These are phyloP conservation scores for Stichopus chloronotus DNA, from an alignment of 35 echinoderm and acorn worm species.

Conservation along the genomic window DNA sequence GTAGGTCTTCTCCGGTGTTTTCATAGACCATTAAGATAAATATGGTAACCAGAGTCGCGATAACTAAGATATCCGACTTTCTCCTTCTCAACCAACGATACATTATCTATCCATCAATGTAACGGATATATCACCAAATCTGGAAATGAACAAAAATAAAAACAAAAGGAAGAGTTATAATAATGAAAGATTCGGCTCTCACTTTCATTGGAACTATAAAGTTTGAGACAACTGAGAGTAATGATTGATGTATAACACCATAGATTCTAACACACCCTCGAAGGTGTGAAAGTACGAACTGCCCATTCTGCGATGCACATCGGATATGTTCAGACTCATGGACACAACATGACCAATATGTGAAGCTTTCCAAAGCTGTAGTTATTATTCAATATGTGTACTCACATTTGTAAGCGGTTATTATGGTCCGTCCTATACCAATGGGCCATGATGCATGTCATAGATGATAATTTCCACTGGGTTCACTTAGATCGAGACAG, in stretches of 20 bases:
- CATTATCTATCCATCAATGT: slow-evolving; percentile 3
- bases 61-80: slow-evolving; percentile 10
- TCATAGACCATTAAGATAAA: not conserved
- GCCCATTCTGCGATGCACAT: too few relatives aligned
- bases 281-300: too few relatives aligned
- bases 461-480: too few relatives aligned
- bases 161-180: not conserved
- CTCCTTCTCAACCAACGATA: slow-evolving; percentile 28
- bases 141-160: not conserved
- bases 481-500: too few relatives aligned
- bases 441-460: too few relatives aligned
- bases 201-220: not conserved
- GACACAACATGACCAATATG: too few relatives aligned
- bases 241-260: not conserved
- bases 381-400: too few relatives aligned
- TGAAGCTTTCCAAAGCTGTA: too few relatives aligned
- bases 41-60: not conserved
- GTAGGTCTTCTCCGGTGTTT: not conserved
- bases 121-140: not conserved
- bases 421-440: too few relatives aligned
- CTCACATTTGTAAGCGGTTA: too few relatives aligned
- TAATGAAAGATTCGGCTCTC: not conserved
- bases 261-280: too few relatives aligned
- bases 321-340: too few relatives aligned
- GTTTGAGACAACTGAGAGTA: not conserved